Base-by-base conservation (phyloP, 2,797 vertebrate genomes). In the Xiphorhynchus erythropygius region DNA sequence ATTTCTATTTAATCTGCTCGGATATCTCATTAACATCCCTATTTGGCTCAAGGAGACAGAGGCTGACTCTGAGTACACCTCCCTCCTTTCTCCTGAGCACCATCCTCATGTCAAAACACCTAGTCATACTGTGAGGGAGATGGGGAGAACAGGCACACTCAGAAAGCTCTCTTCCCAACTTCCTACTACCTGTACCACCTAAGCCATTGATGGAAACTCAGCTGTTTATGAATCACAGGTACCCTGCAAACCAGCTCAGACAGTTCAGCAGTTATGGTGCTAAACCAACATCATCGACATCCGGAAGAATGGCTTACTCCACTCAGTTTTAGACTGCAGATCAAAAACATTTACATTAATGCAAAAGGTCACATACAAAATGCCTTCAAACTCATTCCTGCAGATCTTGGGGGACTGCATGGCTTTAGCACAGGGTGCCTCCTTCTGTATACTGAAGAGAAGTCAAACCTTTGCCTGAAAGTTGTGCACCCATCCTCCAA, bases 1-100 rank as follows among this genome's bases (percentile, higher is more conserved):
- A 1, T 75, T 96, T 94, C 93, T 93, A 86, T 97, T 97, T 97
- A 96, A 97, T 74, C 53, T 77, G 41, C 65, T 96, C 95, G 79
- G 88, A 95, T 95, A 84, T 95, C 83, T 97, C 91, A 97, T 64
- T 94, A 97, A 95, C 81, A 89, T 62, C 50, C 56, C 62, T 79
- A 74, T 37, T 62, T 56, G 76, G 53, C 77, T 90, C 63, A 87
- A 95, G 59, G 70, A 97, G 94, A 96, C 39, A 93, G 39, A 78
- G 76, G 63, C 80, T 82, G 87, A 95, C 49, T 94, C 89, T 14
- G 16, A 68, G 42, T 60, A 69, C 22, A 6, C 73, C 53, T 47
- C 62, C 56, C 35, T 89, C 57, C 79, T 74, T 89, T 60, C 70
- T 87, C 57, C 33, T 70, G 56, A 76, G n/a, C 32, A 81, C 94